Base-by-base conservation (phyloP, 2,113 vertebrate genomes). In the Piliocolobus tephrosceles region DNA sequence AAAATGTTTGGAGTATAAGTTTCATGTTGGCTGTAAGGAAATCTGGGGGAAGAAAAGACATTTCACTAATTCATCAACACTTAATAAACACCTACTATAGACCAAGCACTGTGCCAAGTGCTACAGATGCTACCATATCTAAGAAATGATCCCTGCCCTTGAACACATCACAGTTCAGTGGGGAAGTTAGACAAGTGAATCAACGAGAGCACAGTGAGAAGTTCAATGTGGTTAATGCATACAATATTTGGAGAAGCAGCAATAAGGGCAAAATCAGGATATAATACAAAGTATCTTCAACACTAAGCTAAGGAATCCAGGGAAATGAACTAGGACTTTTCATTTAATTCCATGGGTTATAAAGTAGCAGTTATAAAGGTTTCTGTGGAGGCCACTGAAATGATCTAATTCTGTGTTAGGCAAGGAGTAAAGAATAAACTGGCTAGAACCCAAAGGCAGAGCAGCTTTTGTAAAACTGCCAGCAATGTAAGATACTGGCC, bases 331-430 rank as follows among this genome's bases (percentile, higher is more conserved):
- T 75, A 85, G 45, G 43, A 80, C 40, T 35, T 91, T 88, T 88
- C 20, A 75, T 64, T 96, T 73, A 13, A 86, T 84, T 96, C 57
- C 91, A 23, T 90, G 72, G 22, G 22, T 94, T 92, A 93, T 22
- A 25, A 30, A 32, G n/a, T 16, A 88, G 80, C 47, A 85, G 32
- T 64, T 64, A 64, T 75, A 64, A 78, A 76, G 8, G 16, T 35
- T 87, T 89, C 72, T 47, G 45, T 52, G 58, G 58, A 78, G 52
- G 52, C 13, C 43, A 70, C 40, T 80, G 38, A 96, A 88, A 84
- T 61, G 30, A 95, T 72, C 47, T 61, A 88, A 64, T 85, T 84
- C 70, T 88, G 30, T 45, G 25, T n/a, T 80, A 25, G 79, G 72
- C 23, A 66, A 13, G n/a, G 45, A 79, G 20, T 35, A 83, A 87